A percentile compares a stretch with the other conserved stretches of the same genome.
phyloP scores from a whole-genome alignment of 2,113 vertebrate genomes.

The Ceyx cyanopectus region DNA sequence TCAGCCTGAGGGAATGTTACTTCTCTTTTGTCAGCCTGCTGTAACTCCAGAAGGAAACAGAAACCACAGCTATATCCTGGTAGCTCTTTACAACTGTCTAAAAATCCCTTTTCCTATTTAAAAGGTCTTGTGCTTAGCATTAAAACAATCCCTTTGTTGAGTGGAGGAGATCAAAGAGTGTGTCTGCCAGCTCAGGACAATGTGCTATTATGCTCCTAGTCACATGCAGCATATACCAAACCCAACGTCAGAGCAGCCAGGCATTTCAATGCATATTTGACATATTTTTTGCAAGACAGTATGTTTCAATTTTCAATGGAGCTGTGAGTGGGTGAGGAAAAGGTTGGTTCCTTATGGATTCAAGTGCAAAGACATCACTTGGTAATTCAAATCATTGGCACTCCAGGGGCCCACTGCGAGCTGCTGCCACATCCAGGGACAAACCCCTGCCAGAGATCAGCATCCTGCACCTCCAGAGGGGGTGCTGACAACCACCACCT shows the following conservation, averaged over 20 bases:
- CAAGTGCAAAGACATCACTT: not conserved
- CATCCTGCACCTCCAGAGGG: not conserved
- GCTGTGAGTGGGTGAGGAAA: conserved; percentile 46
- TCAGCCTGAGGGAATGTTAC: not conserved
- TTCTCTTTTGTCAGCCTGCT: not conserved
- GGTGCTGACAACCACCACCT: not conserved
- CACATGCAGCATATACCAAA: conserved; percentile 46
- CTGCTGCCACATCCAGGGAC: not conserved
- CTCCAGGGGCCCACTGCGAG: conserved; percentile 5
- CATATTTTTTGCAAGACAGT: conserved; percentile 48
- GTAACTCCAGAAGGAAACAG: not conserved
- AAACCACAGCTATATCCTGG: not conserved
- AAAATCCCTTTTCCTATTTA: not conserved
- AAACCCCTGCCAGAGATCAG: not conserved
- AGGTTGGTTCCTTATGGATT: conserved; percentile 39
- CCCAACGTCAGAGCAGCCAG: conserved; percentile 33
- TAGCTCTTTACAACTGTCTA: not conserved
- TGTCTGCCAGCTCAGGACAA: conserved; percentile 38
- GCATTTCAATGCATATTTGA: conserved; percentile 70
- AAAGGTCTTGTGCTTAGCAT: conserved; percentile 2
- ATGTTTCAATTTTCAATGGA: conserved; percentile 41
- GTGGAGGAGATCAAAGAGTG: conserved; percentile 40
- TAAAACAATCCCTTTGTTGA: conserved; percentile 52
- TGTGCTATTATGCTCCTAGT: conserved; percentile 61
- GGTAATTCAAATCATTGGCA: conserved; percentile 1